Percentiles rank a stretch among this genome's conserved stretches.
Conservation (phyloP, 2,113 vertebrate genomes). For the Gadus macrocephalus region DNA sequence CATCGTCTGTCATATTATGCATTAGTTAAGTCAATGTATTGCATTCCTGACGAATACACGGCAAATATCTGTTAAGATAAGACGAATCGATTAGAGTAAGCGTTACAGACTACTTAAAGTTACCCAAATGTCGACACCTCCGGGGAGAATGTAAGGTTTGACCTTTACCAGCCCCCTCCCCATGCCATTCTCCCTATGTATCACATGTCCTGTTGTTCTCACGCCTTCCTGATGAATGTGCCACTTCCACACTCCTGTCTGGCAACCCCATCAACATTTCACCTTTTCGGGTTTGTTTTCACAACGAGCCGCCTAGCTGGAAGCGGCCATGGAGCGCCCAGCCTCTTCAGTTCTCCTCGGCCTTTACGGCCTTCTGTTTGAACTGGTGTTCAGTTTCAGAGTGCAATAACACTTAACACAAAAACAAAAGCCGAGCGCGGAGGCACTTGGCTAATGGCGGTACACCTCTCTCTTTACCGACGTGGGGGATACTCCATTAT, state of each 20-base stretch:
- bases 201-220: slow-evolving; percentile 41
- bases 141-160: slow-evolving; percentile 21
- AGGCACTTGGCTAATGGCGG: slow-evolving; percentile 14
- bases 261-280: slow-evolving; percentile 47
- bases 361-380: slow-evolving; percentile 55
- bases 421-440: slow-evolving; percentile 53
- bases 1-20: too few species aligned
- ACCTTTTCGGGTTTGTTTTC: slow-evolving; percentile 51
- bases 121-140: slow-evolving; percentile 17
- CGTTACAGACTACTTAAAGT: neutral
- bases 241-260: slow-evolving; percentile 49
- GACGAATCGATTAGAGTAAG: neutral
- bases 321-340: slow-evolving; percentile 22
- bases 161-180: neutral
- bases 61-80: too few species aligned
- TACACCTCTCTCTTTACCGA: slow-evolving; percentile 1
- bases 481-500: neutral
- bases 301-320: slow-evolving; percentile 40
- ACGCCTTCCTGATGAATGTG: slow-evolving; percentile 53
- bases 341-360: slow-evolving; percentile 26
- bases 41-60: too few species aligned
- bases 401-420: slow-evolving; percentile 54
- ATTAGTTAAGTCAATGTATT: too few species aligned
- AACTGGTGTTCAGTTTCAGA: slow-evolving; percentile 67
- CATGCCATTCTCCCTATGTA: slow-evolving; percentile 1